Percentiles rank a stretch among this genome's conserved stretches.
phyloP scores from a whole-genome alignment of 2,113 vertebrate species.

The Otolemur garnettii region DNA sequence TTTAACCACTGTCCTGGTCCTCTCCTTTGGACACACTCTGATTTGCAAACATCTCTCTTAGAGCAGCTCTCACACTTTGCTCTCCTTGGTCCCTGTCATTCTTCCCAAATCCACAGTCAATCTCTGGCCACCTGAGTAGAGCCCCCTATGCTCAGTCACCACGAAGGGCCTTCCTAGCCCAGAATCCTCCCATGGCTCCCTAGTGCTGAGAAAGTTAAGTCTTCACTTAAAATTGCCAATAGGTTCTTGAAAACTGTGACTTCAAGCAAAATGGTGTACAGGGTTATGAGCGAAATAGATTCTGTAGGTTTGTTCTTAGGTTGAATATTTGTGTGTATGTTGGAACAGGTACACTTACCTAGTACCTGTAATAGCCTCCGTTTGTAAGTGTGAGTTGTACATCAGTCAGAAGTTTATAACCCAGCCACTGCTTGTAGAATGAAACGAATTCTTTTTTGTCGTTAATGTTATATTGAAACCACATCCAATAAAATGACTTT shows the following conservation, averaged over 20 bases:
- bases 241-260: background rate
- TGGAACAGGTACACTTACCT: no score
- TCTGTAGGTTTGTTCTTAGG: no score
- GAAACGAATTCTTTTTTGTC: background rate
- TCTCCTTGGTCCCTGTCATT: background rate
- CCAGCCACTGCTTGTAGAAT: no score
- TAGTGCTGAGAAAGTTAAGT: background rate
- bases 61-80: no score
- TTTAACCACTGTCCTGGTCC: rapidly evolving
- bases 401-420: no score
- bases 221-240: background rate
- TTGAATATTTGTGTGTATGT: no score
- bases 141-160: background rate
- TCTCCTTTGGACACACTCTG: background rate
- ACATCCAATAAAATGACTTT: background rate
- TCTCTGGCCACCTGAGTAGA: background rate
- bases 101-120: background rate
- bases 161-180: background rate
- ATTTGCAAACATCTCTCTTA: background rate
- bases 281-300: no score
- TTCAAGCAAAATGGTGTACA: background rate
- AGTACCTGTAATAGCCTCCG: no score
- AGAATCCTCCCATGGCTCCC: background rate
- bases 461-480: background rate
- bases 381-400: no score